Evolutionary conservation across 2,113 vertebrate species (phyloP).

Genomic region (Steatornis caripensis): DNA sequence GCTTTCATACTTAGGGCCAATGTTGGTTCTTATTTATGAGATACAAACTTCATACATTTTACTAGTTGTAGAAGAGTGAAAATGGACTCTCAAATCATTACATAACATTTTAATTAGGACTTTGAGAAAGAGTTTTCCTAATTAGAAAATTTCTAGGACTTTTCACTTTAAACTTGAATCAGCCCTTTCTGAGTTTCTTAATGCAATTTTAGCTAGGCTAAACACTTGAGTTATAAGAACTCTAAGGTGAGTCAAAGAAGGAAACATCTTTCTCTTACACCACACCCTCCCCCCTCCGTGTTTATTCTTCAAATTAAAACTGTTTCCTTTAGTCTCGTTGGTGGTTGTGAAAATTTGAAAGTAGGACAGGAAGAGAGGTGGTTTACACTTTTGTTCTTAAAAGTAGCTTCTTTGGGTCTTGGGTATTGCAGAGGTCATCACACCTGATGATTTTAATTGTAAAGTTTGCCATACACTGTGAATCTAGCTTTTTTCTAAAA

Average conservation of each 20-base stretch:
- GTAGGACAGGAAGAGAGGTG: not conserved
- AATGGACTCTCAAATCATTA: not conserved
- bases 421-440: not conserved
- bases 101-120: not conserved
- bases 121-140: not conserved
- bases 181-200: not conserved
- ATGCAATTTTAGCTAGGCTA: not conserved
- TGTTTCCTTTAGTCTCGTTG: not conserved
- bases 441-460: not conserved
- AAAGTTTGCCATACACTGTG: not conserved
- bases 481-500: not conserved
- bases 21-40: not conserved
- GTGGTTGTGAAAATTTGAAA: not conserved
- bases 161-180: not conserved
- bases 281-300: rapidly evolving
- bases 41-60: not conserved
- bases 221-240: not conserved
- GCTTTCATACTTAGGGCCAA: not conserved
- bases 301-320: not conserved
- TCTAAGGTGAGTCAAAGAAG: not conserved
- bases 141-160: not conserved
- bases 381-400: not conserved
- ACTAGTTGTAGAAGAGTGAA: not conserved
- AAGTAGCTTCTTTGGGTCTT: not conserved
- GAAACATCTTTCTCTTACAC: not conserved